A percentile compares a stretch with the other conserved stretches of the same genome.
Evolutionary conservation across 2,113 vertebrate genomes (phyloP).

Genomic region (Eurypyga helias): DNA sequence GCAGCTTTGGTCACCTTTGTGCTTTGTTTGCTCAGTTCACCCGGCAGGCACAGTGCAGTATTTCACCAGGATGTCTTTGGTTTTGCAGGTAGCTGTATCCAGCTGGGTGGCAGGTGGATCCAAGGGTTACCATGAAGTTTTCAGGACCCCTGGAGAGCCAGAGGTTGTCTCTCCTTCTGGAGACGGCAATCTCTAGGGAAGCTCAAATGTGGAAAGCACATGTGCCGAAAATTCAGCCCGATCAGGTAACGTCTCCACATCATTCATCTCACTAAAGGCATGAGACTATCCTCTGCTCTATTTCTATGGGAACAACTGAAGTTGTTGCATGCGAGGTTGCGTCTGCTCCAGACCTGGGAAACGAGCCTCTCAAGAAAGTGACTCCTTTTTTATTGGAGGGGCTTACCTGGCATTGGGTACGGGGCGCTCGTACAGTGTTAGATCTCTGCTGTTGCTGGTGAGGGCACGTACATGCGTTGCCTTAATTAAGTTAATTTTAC

Average conservation of each 20-base stretch:
- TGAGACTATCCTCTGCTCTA: not conserved
- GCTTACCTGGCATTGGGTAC: not conserved
- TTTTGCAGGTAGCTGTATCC: constrained; percentile 94
- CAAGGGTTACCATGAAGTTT: constrained; percentile 94
- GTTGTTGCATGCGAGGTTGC: not conserved
- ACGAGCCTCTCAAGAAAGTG: not conserved
- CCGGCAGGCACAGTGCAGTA: not conserved
- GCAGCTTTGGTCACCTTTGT: not conserved
- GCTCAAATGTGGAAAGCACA: constrained; percentile 93
- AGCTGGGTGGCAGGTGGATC: constrained; percentile 91
- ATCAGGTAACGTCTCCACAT: constrained; percentile 82
- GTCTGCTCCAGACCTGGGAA: not conserved
- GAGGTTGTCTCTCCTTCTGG: constrained; percentile 94
- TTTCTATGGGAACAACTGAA: not conserved
- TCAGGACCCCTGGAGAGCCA: constrained; percentile 91
- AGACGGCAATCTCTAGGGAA: constrained; percentile 95
- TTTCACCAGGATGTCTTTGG: constrained; percentile 54
- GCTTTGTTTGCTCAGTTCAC: not conserved
- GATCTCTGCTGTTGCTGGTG: not conserved
- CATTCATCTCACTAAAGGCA: not conserved
- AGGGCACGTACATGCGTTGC: accelerated
- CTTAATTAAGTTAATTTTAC: not conserved
- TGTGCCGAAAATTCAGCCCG: constrained; percentile 89
- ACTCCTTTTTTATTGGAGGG: not conserved
- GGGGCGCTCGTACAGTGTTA: not conserved